Base-by-base conservation (phyloP, 2,888 invertebrate genomes). In the Creontiades dilutus region DNA sequence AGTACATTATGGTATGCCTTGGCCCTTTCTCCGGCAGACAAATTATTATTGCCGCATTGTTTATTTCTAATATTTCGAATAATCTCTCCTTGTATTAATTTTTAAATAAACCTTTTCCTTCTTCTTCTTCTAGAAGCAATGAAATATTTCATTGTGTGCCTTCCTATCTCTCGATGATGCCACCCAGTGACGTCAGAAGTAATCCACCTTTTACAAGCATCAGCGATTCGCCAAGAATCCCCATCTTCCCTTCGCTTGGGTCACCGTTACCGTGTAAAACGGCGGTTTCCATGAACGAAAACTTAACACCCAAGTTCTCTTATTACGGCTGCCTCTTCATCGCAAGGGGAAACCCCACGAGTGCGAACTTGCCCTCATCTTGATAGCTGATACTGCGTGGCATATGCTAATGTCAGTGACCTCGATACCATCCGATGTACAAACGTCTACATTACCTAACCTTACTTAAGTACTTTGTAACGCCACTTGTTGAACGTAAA, bases 331-430 rank as follows among this genome's bases (percentile, higher is more conserved):
- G 37, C n/a, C 57, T 5, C 57, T n/a, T 7, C 57, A 57, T n/a
- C n/a, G n/a, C 7, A 57, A 57, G 57, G 57, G 5, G 57, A 57
- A 57, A 57, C 57, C 57, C 57, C n/a, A 16, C n/a, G 14, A 7
- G 19, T 57, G 57, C 57, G 7, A n/a, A 57, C 14, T 57, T 16
- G 57, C 57, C 57, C 14, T 57, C n/a, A n/a, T 57, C 52, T 52
- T 52, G 52, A 14, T 14, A 57, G 19, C 57, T 57, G 57, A 57
- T n/a, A 57, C 52, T 52, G 11, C 57, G 57, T 57, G 57, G 57
- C 57, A 57, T 57, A n/a, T 57, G 57, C n/a, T 57, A 57, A 57
- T 57, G 57, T 16, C 57, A 57, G 19, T 57, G 57, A 57, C 57
- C 57, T 16, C n/a, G n/a, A 7, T 16, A n/a, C 37, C 37, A 37